Base-by-base conservation (phyloP, 2,797 vertebrate species). In the Sternotherus odoratus region DNA sequence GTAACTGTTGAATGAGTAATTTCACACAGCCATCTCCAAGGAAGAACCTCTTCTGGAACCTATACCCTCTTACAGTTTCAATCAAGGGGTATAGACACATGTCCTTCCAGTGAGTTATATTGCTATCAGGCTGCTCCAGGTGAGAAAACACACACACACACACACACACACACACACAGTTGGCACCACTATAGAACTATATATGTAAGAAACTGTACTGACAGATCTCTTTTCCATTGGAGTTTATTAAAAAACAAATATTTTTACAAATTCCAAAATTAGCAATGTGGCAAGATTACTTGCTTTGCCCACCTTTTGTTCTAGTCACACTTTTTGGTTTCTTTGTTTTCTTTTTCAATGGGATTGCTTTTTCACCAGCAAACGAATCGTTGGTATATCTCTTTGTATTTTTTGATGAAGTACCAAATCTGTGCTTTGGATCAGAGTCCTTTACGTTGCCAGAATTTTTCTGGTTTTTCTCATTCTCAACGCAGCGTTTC, bases 311-410 rank as follows among this genome's bases (percentile, higher is more conserved):
- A 49, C 43, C 12, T 93, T 95, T 97, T n/a, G 82, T 97, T 66
- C 8, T 63, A 11, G 6, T 91, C 91, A 48, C 3, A 51, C 75
- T 91, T 88, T 97, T 98, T 11, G 94, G 95, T 87, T 93, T 91
- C 90, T 96, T 98, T 28, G 91, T 79, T 63, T 97, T 88, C 56
- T 81, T 96, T 92, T 97, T 97, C 1, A 82, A 3, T 0, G 93
- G 87, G 36, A 12, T 54, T 79, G 97, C 97, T 92, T 98, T 98
- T 92, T 98, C 97, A 50, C 98, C 98, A 69, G 97, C 87, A 90
- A 98, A 98, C 2, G 92, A 79, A 90, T 85, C 79, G 1, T 79
- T 82, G 16, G 94, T 94, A 72, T 4, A 30, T 48, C 33, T 88
- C 77, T 83, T 83, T 54, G 36, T 12, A 60, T 11, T 91, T 93